A percentile compares a stretch with the other conserved stretches of the same genome.
phyloP scores from a whole-genome alignment of 2,797 vertebrate genomes.

The Fundulus diaphanus region DNA sequence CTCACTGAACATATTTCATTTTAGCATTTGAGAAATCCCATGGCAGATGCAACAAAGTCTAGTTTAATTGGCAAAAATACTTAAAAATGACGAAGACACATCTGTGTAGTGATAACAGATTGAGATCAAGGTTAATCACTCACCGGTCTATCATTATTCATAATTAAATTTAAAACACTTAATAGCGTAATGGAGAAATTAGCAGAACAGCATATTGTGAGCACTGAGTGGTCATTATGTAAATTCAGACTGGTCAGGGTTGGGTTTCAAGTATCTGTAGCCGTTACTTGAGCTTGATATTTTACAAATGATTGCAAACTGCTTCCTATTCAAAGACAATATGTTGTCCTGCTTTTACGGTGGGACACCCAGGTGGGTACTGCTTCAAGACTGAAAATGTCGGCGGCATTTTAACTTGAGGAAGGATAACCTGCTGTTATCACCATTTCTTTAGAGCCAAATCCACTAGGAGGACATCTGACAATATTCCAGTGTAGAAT shows the following conservation, averaged over 20 bases:
- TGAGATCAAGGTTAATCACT: conserved; percentile 1
- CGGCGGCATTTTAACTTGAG: conserved; percentile 14
- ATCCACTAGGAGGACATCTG: conserved; percentile 14
- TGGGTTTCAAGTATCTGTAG: not conserved
- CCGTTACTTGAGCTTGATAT: not conserved
- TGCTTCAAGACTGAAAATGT: not conserved
- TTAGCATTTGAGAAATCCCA: conserved; percentile 1
- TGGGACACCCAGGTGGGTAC: not conserved
- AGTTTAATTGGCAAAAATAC: not conserved
- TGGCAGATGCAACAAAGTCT: not conserved
- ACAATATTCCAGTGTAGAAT: conserved; percentile 9
- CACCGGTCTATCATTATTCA: not conserved
- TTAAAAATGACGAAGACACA: not conserved
- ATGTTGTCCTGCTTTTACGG: not conserved
- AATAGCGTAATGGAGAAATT: not conserved
- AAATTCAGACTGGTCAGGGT: not conserved
- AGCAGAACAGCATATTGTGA: not conserved
- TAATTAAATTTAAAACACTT: conserved; percentile 1
- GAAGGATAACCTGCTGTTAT: conserved; percentile 27
- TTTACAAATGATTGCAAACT: not conserved
- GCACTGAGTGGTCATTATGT: not conserved
- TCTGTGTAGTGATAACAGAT: not conserved
- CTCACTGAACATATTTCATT: conserved; percentile 5
- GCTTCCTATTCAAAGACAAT: not conserved
- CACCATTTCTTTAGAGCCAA: conserved; percentile 14